Base-by-base conservation (phyloP, 2,797 vertebrate species). In the Psittacula derbiana region DNA sequence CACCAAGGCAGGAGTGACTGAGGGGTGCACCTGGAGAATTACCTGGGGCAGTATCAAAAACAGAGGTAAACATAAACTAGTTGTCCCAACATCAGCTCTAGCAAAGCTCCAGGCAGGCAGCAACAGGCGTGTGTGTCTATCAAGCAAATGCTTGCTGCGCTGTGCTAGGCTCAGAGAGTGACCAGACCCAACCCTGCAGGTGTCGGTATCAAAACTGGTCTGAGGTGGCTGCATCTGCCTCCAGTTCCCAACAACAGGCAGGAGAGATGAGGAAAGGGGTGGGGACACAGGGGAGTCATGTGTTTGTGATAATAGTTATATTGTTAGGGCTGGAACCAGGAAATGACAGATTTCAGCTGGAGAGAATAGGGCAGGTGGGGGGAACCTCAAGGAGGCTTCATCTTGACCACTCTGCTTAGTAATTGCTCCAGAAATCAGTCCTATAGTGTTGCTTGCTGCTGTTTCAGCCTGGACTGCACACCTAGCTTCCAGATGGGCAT, bases 301-400 rank as follows among this genome's bases (percentile, higher is more conserved):
- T 92, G 83, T 17, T 47, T 81, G 49, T 84, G 69, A 82, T 96
- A 97, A 95, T 89, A 52, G 67, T 90, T 82, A 81, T 82, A 96
- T 95, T 97, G 95, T 97, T 95, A 86, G 44, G 60, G 49, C 44
- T 91, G 92, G 95, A 95, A 95, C 76, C 84, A 97, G 95, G 95
- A 96, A 95, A 96, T 92, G 33, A 80, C 90, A 80, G 58, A 79
- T 88, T 92, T 79, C 62, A 81, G 36, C 40, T 61, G 60, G 15
- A 16, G 38, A 92, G 80, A 86, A 52, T 2, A 5, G 16, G 2
- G 14, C 36, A 78, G 53, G 47, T 47, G 6, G 12, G 16, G 16
- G 11, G 17, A 16, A 50, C 9, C 10, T 80, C 72, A 36, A 57
- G 55, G 33, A 95, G 44, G 31, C 28, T 96, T 74, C 36, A 8